Percentiles rank a stretch among this genome's conserved stretches.
Conservation (phyloP, 2,113 vertebrate genomes). For the Mus spicilegus region DNA sequence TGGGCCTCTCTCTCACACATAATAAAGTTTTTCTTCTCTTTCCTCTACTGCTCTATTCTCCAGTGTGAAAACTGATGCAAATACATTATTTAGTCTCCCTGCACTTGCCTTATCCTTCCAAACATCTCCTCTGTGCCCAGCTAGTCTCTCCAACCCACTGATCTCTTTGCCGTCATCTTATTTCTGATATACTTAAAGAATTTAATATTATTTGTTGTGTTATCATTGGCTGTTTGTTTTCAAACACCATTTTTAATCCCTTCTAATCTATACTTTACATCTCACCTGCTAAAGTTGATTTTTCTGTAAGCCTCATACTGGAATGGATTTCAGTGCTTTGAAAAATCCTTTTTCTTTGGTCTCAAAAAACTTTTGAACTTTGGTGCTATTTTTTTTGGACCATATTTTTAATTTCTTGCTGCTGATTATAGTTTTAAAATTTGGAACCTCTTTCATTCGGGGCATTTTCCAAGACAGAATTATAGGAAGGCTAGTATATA, state of each 20-base stretch:
- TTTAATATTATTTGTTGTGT: slow-evolving; percentile 77
- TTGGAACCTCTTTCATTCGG: slow-evolving; percentile 62
- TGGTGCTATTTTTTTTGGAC: slow-evolving; percentile 46
- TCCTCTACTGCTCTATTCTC: slow-evolving; percentile 59
- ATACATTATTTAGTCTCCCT: slow-evolving; percentile 76
- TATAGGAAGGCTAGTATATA: neutral
- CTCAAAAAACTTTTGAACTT: slow-evolving; percentile 67
- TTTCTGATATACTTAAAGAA: slow-evolving; percentile 77
- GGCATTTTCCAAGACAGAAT: slow-evolving; percentile 62
- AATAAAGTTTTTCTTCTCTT: slow-evolving; percentile 53
- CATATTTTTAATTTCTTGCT: slow-evolving; percentile 61
- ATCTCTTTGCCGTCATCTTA: slow-evolving; percentile 70
- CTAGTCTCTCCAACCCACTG: slow-evolving; percentile 53
- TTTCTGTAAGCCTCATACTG: slow-evolving; percentile 72
- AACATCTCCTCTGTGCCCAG: slow-evolving; percentile 69
- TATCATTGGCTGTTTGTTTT: slow-evolving; percentile 79
- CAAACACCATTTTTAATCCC: slow-evolving; percentile 70
- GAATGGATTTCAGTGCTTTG: slow-evolving; percentile 71
- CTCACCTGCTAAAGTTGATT: slow-evolving; percentile 78
- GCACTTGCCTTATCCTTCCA: slow-evolving; percentile 74
- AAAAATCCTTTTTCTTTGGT: slow-evolving; percentile 79
- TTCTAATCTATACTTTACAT: slow-evolving; percentile 70
- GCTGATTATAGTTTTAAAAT: slow-evolving; percentile 78
- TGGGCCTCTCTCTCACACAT: slow-evolving; percentile 54
- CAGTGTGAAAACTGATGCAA: slow-evolving; percentile 78